These are phyloP conservation scores for Aulostomus chinensis DNA, from an alignment of 2,797 vertebrate species.

Conservation along the genomic window DNA sequence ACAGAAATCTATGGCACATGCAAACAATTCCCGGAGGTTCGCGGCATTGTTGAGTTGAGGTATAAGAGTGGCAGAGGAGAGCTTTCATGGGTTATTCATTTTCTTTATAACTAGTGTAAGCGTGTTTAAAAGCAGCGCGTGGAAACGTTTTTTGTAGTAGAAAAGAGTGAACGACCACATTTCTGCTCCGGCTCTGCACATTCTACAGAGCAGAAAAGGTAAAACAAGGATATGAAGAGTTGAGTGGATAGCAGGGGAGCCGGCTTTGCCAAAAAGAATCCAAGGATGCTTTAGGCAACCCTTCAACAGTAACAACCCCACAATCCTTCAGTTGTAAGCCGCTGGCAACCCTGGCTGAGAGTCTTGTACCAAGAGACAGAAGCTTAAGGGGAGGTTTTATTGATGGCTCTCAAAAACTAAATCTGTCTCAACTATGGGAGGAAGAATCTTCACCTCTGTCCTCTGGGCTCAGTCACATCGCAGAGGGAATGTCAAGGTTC, in stretches of 20 bases:
- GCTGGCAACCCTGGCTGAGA: constrained; percentile 27
- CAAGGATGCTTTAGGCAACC: constrained; percentile 43
- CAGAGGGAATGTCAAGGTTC: constrained; percentile 27
- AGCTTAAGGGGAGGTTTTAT: constrained; percentile 18
- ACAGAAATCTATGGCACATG: too few species aligned
- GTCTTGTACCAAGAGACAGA: constrained; percentile 20
- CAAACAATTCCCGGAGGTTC: too few species aligned
- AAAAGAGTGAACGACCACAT: not conserved
- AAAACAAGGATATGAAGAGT: not conserved
- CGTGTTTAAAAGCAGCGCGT: too few species aligned
- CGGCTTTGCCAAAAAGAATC: constrained; percentile 17
- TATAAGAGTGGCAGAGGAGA: too few species aligned
- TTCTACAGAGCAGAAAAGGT: not conserved
- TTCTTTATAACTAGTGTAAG: too few species aligned
- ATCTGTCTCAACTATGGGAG: constrained; percentile 8
- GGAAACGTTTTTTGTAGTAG: constrained; percentile 6
- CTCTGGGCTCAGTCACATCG: constrained; percentile 6
- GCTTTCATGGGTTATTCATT: too few species aligned
- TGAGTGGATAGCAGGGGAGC: constrained; percentile 1
- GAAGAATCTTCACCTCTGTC: constrained; percentile 9
- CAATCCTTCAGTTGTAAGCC: constrained; percentile 34
- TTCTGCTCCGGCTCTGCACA: constrained; percentile 4
- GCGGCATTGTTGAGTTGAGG: too few species aligned
- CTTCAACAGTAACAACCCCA: constrained; percentile 39
- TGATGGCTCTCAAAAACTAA: constrained; percentile 5